These are phyloP conservation scores for Lepidurus arcticus DNA, from an alignment of 1,140 invertebrate genomes.

Conservation along the genomic window DNA sequence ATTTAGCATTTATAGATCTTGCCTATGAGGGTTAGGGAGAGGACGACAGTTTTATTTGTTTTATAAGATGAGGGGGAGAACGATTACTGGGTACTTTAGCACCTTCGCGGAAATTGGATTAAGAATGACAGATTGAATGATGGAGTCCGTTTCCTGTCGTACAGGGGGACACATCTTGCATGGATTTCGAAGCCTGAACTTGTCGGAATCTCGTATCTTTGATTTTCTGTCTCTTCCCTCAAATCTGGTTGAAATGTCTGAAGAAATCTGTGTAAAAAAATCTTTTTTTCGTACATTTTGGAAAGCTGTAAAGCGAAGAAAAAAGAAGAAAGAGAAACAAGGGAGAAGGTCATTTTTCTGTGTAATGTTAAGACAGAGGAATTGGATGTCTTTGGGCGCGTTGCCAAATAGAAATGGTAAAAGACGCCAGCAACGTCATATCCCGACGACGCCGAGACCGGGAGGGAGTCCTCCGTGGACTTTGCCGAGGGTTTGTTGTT, in stretches of 20 bases:
- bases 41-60: not conserved
- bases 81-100: not conserved
- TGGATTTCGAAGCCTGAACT: not conserved
- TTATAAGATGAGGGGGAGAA: not conserved
- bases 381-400: not conserved
- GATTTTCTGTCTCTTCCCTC: too few species aligned
- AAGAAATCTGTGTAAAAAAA: too few species aligned
- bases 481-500: not conserved
- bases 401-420: not conserved
- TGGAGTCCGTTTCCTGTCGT: not conserved
- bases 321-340: not conserved
- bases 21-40: not conserved
- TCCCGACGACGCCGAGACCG: not conserved
- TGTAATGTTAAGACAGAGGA: conserved; percentile 4
- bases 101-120: conserved; percentile 6
- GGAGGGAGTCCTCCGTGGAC: not conserved
- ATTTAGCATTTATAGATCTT: too few species aligned
- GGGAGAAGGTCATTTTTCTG: conserved; percentile 2
- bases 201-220: not conserved
- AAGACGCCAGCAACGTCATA: conserved; percentile 6
- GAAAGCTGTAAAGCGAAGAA: not conserved
- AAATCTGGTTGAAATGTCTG: too few species aligned
- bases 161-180: not conserved
- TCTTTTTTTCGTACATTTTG: too few species aligned
- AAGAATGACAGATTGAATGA: not conserved